Evolutionary conservation across 2,113 vertebrate species (phyloP).

Genomic region (Clinocottus analis): DNA sequence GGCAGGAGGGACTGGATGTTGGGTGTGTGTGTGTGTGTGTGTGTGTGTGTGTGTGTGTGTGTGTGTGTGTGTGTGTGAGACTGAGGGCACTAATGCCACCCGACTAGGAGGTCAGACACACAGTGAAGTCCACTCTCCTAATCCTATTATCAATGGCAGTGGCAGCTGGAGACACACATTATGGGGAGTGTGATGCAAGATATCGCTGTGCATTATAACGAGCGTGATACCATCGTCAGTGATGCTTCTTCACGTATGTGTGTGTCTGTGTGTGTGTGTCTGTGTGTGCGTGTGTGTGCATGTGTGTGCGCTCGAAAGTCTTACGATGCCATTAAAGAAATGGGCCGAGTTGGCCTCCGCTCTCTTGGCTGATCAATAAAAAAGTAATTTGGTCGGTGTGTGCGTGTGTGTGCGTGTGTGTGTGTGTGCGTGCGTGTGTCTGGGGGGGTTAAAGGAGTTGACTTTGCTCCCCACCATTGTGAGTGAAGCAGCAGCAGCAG

Average conservation of each 20-base stretch:
- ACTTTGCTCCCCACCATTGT: constrained; percentile 1
- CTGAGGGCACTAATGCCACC: constrained; percentile 45
- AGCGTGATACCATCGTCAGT: constrained; percentile 13
- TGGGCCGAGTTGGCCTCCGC: constrained; percentile 25
- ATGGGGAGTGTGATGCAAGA: constrained; percentile 21
- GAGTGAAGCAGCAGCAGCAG: constrained; percentile 36
- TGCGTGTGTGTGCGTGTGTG: too few species aligned
- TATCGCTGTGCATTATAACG: constrained; percentile 21
- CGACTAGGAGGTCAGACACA: constrained; percentile 53
- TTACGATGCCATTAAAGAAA: constrained; percentile 55
- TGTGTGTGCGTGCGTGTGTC: too few species aligned
- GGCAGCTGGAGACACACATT: constrained; percentile 59
- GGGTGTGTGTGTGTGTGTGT: neutral
- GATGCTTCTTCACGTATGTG: neutral
- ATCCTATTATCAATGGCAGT: constrained; percentile 67
- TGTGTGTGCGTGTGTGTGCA: too few species aligned
- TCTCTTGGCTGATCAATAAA: constrained; percentile 66
- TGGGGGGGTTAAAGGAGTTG: neutral
- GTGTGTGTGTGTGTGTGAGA: constrained; percentile 13
- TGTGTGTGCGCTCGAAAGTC: constrained; percentile 8
- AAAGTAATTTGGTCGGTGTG: constrained; percentile 62
- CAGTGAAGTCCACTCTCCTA: constrained; percentile 56
- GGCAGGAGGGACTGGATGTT: constrained; percentile 34
- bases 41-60: neutral
- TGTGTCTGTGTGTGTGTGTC: too few species aligned